A percentile compares a stretch with the other conserved stretches of the same genome.
Conservation (phyloP, 2,888 invertebrate species). For the Leptopilina myrica region DNA sequence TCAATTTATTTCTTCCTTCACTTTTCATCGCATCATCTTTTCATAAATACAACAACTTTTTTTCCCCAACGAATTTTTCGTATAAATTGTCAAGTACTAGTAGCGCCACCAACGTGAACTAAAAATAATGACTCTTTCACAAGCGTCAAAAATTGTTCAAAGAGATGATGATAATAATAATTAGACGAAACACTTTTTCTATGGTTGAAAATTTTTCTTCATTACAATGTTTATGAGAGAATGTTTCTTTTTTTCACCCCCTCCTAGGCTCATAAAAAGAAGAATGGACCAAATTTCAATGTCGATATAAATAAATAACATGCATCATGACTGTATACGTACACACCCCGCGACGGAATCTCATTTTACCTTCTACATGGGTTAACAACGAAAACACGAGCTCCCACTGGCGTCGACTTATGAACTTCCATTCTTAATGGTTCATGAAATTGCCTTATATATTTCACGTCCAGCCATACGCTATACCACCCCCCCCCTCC, state of each 20-base stretch:
- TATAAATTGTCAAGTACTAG: neutral
- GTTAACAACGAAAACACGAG: slow-evolving; percentile 72
- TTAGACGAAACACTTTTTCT: too few species aligned
- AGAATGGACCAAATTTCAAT: neutral
- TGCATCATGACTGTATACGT: slow-evolving; percentile 31
- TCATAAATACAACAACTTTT: neutral
- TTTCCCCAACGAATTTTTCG: too few species aligned
- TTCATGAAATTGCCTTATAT: slow-evolving; percentile 73
- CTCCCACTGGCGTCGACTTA: slow-evolving; percentile 64
- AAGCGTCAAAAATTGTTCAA: too few species aligned
- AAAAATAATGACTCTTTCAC: too few species aligned
- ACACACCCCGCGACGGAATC: slow-evolving; percentile 55
- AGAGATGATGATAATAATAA: too few species aligned
- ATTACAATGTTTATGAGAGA: too few species aligned
- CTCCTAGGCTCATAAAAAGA: too few species aligned
- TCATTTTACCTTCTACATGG: slow-evolving; percentile 70
- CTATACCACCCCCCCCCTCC: neutral
- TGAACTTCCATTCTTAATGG: slow-evolving; percentile 72
- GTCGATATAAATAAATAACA: slow-evolving; percentile 25
- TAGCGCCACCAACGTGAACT: too few species aligned
- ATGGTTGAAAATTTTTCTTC: too few species aligned
- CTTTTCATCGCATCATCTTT: neutral
- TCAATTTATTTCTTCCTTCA: slow-evolving; percentile 16
- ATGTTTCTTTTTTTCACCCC: too few species aligned
- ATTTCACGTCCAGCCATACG: slow-evolving; percentile 61